Evolutionary conservation across 1,140 invertebrate species (phyloP), one percentile per base, ranked within the genome.

Genomic region (Ceratosolen fusciceps): DNA sequence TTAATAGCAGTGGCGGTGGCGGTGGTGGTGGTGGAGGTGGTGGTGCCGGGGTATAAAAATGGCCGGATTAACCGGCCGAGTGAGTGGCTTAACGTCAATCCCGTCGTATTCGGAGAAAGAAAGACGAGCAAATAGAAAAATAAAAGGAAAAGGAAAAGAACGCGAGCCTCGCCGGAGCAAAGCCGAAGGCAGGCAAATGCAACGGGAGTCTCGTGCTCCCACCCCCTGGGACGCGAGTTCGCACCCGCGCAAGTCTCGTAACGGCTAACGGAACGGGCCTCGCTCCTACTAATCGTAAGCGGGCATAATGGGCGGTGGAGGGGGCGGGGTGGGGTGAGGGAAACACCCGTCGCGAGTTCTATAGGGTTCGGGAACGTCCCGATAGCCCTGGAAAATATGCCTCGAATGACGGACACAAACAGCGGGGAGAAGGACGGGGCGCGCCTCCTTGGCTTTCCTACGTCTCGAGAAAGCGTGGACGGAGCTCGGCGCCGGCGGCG

Each of bases 271-370:
- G 56, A 24, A 58, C 56, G 9, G 29, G 84, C 84, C 83, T 82
- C 86, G 26, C 87, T 88, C 87, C 87, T 86, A n/a, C n/a, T n/a
- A n/a, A n/a, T 86, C 83, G 85, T 84, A 85, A 88, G 87, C 86
- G 85, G 81, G 83, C 83, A 84, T 88, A 87, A 88, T 87, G 85
- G 87, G 82, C 83, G 83, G 84, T 85, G 84, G 47, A 24, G 43
- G 26, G 3, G 65, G 65, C 49, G 67, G 65, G 74, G 58, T 49
- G 24, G 47, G 54, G 49, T 72, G 49, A 78, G 76, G 71, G 67
- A 78, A 34, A 47, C 47, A 54, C 47, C 31, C 24, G 31, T 72
- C 58, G 52, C 54, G 47, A 8, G n/a, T 34, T 2, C 21, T 34
- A 26, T 1, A 65, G 60, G 52, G 56, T 58, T 74, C 19, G 68